Conservation (phyloP, 2,797 vertebrate genomes). For the Chelmon rostratus region DNA sequence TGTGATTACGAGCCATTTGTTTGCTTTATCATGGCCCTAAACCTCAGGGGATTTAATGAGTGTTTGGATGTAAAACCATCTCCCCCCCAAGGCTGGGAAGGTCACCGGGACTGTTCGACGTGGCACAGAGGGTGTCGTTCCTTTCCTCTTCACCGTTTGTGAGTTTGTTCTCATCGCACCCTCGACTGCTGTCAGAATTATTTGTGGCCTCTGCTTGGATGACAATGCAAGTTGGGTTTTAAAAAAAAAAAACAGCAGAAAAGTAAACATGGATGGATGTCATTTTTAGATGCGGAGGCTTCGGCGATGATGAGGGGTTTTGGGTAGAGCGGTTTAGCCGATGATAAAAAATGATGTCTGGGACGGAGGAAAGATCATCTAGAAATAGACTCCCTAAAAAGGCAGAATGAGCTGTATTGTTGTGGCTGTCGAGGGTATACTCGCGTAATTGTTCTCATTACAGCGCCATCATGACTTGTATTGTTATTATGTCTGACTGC, state of each 20-base stretch:
- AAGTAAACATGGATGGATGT: slow-evolving; percentile 44
- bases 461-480: slow-evolving; percentile 63
- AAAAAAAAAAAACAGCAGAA: slow-evolving; percentile 54
- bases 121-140: slow-evolving; percentile 42
- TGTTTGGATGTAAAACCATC: slow-evolving; percentile 70
- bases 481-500: slow-evolving; percentile 77
- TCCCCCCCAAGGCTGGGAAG: slow-evolving; percentile 67
- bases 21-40: slow-evolving; percentile 83
- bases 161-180: slow-evolving; percentile 48
- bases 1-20: slow-evolving; percentile 83
- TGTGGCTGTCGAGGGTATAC: slow-evolving; percentile 61
- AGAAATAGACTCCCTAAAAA: slow-evolving; percentile 43
- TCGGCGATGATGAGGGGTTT: slow-evolving; percentile 38
- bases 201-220: slow-evolving; percentile 53
- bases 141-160: slow-evolving; percentile 40
- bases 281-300: slow-evolving; percentile 42
- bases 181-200: slow-evolving; percentile 64
- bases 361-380: slow-evolving; percentile 38
- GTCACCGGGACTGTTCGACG: slow-evolving; percentile 68
- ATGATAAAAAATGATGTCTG: slow-evolving; percentile 35
- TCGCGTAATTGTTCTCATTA: slow-evolving; percentile 71
- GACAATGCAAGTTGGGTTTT: slow-evolving; percentile 47
- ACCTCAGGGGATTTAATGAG: slow-evolving; percentile 76
- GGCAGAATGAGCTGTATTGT: slow-evolving; percentile 56
- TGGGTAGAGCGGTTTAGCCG: slow-evolving; percentile 19